phyloP scores from a whole-genome alignment of 2,797 vertebrate genomes.

The Hoplostethus atlanticus region DNA sequence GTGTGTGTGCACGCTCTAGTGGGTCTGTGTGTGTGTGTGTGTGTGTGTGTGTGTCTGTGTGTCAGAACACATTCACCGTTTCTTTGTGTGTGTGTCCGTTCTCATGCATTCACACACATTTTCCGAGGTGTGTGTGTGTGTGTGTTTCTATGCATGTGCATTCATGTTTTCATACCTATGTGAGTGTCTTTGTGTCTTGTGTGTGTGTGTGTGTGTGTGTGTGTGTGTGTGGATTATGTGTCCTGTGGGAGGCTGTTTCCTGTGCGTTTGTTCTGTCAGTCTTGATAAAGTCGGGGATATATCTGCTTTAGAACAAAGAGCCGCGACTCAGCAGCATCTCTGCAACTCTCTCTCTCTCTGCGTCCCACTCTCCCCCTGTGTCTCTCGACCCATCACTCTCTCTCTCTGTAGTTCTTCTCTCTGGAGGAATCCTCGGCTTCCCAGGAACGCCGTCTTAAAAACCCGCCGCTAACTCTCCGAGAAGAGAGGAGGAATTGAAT shows the following conservation, averaged over 20 bases:
- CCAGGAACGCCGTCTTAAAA: slow-evolving; percentile 69
- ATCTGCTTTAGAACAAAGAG: slow-evolving; percentile 81
- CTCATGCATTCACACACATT: no score
- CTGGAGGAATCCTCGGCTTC: slow-evolving; percentile 67
- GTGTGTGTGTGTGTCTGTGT: background rate
- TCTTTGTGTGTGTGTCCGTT: background rate
- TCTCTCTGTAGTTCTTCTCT: slow-evolving; percentile 47
- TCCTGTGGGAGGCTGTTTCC: slow-evolving; percentile 77
- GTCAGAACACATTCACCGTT: background rate
- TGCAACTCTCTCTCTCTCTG: slow-evolving; percentile 32
- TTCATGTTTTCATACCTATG: background rate
- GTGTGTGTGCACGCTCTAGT: background rate
- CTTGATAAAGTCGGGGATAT: slow-evolving; percentile 80
- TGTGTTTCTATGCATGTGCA: background rate
- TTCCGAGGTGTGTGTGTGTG: background rate
- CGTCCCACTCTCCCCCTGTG: no score
- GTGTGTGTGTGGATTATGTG: slow-evolving; percentile 70
- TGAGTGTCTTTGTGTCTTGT: slow-evolving; percentile 5
- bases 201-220: slow-evolving; percentile 35
- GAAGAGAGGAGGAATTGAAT: slow-evolving; percentile 41
- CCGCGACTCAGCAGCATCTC: slow-evolving; percentile 76
- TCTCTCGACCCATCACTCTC: background rate
- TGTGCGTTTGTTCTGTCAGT: slow-evolving; percentile 80
- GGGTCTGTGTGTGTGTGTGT: slow-evolving; percentile 1
- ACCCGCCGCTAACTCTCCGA: slow-evolving; percentile 44